Evolutionary conservation across 2,797 vertebrate genomes (phyloP).

Genomic region (Gouania willdenowi): DNA sequence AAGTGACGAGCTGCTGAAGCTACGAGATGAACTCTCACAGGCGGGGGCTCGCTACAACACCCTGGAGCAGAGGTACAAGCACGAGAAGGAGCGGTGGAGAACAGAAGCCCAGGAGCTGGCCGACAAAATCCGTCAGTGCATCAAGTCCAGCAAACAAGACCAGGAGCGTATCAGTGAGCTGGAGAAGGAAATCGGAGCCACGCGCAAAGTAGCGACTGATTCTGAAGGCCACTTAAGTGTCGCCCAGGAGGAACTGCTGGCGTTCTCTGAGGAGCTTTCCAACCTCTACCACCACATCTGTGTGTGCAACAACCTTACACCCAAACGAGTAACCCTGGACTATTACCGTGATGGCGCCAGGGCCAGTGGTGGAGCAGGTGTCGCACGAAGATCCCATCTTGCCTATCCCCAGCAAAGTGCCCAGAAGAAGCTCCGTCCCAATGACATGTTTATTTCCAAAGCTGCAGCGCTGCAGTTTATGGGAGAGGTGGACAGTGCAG

Average conservation of each 20-base stretch:
- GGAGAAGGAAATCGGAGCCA: constrained; percentile 79
- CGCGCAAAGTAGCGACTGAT: constrained; percentile 75
- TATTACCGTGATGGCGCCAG: constrained; percentile 75
- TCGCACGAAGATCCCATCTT: constrained; percentile 48
- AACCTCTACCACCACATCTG: constrained; percentile 86
- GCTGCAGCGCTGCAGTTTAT: constrained; percentile 64
- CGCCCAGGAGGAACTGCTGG: constrained; percentile 82
- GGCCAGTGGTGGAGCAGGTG: constrained; percentile 30
- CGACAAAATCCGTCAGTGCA: constrained; percentile 79
- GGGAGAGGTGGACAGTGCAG: constrained; percentile 67
- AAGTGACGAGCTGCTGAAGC: constrained; percentile 69
- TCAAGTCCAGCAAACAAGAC: constrained; percentile 76
- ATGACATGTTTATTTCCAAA: constrained; percentile 71
- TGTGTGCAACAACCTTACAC: constrained; percentile 81
- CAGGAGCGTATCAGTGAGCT: constrained; percentile 78
- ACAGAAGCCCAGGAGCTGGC: constrained; percentile 75
- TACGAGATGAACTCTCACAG: constrained; percentile 74
- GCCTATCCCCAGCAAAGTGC: constrained; percentile 43
- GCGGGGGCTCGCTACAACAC: constrained; percentile 63
- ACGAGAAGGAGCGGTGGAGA: constrained; percentile 78
- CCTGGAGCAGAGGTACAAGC: constrained; percentile 71
- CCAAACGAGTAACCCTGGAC: constrained; percentile 82
- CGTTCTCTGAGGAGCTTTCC: constrained; percentile 84
- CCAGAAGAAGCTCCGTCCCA: constrained; percentile 66
- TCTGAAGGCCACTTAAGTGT: constrained; percentile 78